Base-by-base conservation (phyloP, 2,888 invertebrate genomes). In the Eristalinus aeneus region DNA sequence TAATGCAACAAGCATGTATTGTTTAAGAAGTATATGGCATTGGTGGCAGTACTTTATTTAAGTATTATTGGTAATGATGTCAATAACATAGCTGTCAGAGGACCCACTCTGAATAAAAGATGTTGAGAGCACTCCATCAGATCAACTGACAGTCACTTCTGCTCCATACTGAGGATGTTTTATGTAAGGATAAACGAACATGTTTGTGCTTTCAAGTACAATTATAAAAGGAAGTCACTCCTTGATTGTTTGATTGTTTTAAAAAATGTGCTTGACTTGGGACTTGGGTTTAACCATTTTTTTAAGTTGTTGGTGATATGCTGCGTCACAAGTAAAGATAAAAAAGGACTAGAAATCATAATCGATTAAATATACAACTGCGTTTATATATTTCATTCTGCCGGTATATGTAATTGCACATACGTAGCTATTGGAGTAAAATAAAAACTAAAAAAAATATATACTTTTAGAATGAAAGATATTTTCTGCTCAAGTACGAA, bases 41-140 rank as follows among this genome's bases (percentile, higher is more conserved):
- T 16, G 46, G 46, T 16, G 46, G 46, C 46, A 46, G 46, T 16
- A 46, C 5, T 27, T 27, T 27, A n/a, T 16, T 46, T 6, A 16
- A 46, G 16, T n/a, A 16, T 16, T 16, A 16, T 16, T 16, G 46
- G 16, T 46, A 16, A 46, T 46, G 16, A 46, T 6, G 16, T 46
- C 46, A 46, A 46, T 46, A 8, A 16, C 16, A 6, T 46, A 46
- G 8, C 16, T 16, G 16, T 16, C 16, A 27, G 16, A 16, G 16
- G 8, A 6, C 16, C 6, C 46, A 46, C 16, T 46, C 5, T 31
- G 22, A 12, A 20, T 20, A 11, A 16, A 32, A n/a, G 46, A 11
- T 63, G 56, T 74, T 64, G 27, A 64, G 54, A 20, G 16, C 32
- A 64, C 54, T 65, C 64, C 64, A 74, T 74, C 64, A 74, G 58